These are phyloP conservation scores for Caranx melampygus DNA, from an alignment of 2,113 vertebrate genomes.

Conservation along the genomic window DNA sequence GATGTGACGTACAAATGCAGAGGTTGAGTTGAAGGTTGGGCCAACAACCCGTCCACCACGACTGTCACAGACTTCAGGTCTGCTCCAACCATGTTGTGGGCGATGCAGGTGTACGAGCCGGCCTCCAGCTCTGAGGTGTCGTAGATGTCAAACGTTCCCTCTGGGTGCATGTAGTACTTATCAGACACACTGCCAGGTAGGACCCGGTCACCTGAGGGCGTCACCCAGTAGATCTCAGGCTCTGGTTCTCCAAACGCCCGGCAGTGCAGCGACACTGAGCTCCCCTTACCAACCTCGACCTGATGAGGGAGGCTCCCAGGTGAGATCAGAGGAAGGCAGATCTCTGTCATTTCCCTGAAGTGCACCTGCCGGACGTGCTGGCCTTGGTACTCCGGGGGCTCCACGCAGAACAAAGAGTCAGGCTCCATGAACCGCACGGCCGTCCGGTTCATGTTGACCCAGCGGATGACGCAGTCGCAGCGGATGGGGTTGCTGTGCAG, in stretches of 20 bases:
- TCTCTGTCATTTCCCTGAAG: constrained; percentile 96
- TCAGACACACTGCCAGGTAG: constrained; percentile 85
- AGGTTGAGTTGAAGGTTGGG: constrained; percentile 80
- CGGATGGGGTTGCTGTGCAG: constrained; percentile 95
- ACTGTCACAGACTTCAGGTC: constrained; percentile 91
- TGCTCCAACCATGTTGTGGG: constrained; percentile 93
- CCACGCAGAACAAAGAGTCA: constrained; percentile 91
- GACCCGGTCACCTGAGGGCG: constrained; percentile 89
- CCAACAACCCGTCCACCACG: constrained; percentile 87
- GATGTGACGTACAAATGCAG: constrained; percentile 87
- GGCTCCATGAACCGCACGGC: constrained; percentile 94
- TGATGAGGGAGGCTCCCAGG: constrained; percentile 88
- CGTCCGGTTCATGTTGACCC: constrained; percentile 96
- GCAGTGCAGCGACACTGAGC: constrained; percentile 90
- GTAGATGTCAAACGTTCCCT: constrained; percentile 92
- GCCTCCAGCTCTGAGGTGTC: constrained; percentile 87
- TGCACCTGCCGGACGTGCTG: constrained; percentile 92
- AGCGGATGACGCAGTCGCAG: constrained; percentile 95
- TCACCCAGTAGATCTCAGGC: constrained; percentile 96
- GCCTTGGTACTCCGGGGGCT: constrained; percentile 93
- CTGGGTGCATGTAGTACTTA: constrained; percentile 90
- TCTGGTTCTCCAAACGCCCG: constrained; percentile 94
- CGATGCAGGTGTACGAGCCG: constrained; percentile 93
- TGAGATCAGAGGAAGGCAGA: constrained; percentile 93
- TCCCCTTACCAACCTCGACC: constrained; percentile 83